These are phyloP conservation scores for Epsilonema sp. DNA, from an alignment of 2,888 invertebrate genomes.

Conservation along the genomic window DNA sequence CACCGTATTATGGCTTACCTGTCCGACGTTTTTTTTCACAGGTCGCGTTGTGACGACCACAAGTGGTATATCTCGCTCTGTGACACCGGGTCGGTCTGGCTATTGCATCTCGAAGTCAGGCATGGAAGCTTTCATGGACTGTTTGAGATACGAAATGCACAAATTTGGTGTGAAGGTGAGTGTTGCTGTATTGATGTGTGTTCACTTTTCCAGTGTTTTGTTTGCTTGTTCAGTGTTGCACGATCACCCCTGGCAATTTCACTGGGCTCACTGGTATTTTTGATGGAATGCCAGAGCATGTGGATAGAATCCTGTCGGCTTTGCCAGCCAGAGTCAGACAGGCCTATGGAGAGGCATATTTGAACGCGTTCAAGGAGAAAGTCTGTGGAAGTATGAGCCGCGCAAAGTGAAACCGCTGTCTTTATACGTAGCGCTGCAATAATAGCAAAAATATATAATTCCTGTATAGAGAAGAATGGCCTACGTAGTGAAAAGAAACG, in stretches of 20 bases:
- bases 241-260: slow-evolving; percentile 7
- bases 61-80: slow-evolving; percentile 56
- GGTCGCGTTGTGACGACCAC: slow-evolving; percentile 56
- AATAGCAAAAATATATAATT: no score
- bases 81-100: slow-evolving; percentile 51
- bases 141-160: slow-evolving; percentile 51
- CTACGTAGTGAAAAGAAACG: no score
- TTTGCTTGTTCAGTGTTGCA: no score
- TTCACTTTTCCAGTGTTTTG: no score
- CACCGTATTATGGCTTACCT: no score
- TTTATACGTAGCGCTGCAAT: no score
- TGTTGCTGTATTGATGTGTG: background rate
- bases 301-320: background rate
- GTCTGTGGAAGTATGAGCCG: background rate
- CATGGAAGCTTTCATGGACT: slow-evolving; percentile 48
- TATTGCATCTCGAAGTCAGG: slow-evolving; percentile 67
- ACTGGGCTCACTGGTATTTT: slow-evolving; percentile 4
- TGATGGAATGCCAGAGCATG: background rate
- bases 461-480: no score
- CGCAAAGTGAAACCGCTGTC: no score
- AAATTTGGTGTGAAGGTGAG: slow-evolving; percentile 26
- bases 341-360: slow-evolving; percentile 4
- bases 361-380: background rate
- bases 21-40: no score
- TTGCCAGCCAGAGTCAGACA: background rate